phyloP scores from a whole-genome alignment of 2,888 invertebrate genomes.

The Troides aeacus region DNA sequence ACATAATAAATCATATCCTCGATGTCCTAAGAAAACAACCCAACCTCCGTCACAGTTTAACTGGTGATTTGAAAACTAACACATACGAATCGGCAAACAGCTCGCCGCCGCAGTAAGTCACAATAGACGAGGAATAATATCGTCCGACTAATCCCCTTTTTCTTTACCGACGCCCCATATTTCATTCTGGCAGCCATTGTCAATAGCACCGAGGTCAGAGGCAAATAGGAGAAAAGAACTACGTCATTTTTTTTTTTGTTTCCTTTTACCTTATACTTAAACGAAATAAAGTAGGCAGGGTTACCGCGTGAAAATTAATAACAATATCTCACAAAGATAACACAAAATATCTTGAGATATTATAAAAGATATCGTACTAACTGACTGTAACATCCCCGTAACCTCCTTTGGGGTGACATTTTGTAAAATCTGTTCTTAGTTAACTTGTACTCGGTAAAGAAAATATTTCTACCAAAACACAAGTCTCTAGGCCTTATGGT shows the following conservation, averaged over 20 bases:
- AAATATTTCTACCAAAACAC: no score
- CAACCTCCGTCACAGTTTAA: conserved; percentile 62
- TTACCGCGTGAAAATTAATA: neutral
- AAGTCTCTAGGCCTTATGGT: no score
- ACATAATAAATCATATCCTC: conserved; percentile 24
- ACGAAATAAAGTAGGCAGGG: conserved; percentile 62
- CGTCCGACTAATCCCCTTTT: conserved; percentile 74
- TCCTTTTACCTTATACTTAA: conserved; percentile 65
- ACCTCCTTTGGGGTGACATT: no score
- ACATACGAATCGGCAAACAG: conserved; percentile 59
- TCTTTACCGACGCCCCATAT: conserved; percentile 75
- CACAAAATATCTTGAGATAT: neutral
- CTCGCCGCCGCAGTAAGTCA: conserved; percentile 47
- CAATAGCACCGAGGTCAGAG: conserved; percentile 76
- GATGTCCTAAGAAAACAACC: conserved; percentile 54
- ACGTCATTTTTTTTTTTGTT: conserved; percentile 64
- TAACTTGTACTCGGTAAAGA: no score
- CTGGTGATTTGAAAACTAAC: conserved; percentile 64
- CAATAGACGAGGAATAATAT: conserved; percentile 59
- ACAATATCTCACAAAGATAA: neutral
- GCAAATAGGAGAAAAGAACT: conserved; percentile 76
- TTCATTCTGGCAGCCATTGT: conserved; percentile 79
- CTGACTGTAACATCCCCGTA: no score
- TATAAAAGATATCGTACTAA: neutral
- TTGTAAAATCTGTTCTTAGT: no score